Conservation (phyloP, 2,888 invertebrate species). For the Patella ulyssiponensis region DNA sequence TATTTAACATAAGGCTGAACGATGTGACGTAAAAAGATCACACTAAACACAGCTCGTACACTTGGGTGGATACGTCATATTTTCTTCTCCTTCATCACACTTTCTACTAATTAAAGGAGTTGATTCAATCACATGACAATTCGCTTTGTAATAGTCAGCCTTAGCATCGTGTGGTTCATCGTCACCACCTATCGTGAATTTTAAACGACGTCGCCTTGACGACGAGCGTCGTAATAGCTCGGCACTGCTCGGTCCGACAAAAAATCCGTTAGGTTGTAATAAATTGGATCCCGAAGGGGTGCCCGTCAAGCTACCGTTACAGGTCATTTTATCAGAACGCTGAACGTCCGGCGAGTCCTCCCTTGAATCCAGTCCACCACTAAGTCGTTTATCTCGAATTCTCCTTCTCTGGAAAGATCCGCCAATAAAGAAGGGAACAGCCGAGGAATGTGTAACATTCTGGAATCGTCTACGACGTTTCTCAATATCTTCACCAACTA, state of each 20-base stretch:
- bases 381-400: not conserved
- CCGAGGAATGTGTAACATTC: not conserved
- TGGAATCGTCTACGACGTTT: constrained; percentile 47
- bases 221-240: constrained; percentile 41
- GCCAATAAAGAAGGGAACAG: not conserved
- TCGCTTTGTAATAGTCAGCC: constrained; percentile 8
- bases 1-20: not conserved
- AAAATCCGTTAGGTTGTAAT: constrained; percentile 35
- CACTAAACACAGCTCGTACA: constrained; percentile 23
- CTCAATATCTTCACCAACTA: constrained; percentile 63
- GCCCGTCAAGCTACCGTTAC: not conserved
- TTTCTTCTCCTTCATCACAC: constrained; percentile 17
- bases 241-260: constrained; percentile 41
- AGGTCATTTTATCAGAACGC: not conserved
- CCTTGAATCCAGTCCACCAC: constrained; percentile 1
- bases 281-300: constrained; percentile 15
- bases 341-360: constrained; percentile 1
- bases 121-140: constrained; percentile 12
- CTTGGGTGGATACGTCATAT: not conserved
- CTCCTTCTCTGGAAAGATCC: constrained; percentile 1
- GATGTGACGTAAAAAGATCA: too few species aligned
- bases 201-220: constrained; percentile 38
- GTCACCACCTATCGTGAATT: constrained; percentile 35
- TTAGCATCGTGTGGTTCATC: constrained; percentile 19
- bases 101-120: constrained; percentile 17